Conservation (phyloP, 2,888 invertebrate species). For the Sinodicranocentrus sp. region DNA sequence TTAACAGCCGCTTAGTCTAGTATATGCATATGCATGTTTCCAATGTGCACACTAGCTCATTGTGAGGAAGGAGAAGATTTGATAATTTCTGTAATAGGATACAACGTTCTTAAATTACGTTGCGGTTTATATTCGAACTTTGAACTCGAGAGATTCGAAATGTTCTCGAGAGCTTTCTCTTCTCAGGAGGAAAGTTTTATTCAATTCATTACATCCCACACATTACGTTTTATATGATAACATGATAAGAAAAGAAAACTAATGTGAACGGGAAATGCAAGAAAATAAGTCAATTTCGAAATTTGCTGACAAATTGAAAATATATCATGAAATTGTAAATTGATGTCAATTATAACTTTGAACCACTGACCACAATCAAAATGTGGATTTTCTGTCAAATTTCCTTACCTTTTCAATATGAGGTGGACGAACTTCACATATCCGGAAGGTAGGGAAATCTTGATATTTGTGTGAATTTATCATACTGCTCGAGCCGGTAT, state of each 20-base stretch:
- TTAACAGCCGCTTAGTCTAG: slow-evolving; percentile 31
- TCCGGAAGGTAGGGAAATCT: slow-evolving; percentile 76
- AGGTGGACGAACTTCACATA: slow-evolving; percentile 77
- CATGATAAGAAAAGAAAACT: no score
- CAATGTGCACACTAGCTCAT: background rate
- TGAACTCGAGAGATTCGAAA: slow-evolving; percentile 20
- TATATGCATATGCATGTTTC: slow-evolving; percentile 19
- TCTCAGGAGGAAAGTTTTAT: background rate
- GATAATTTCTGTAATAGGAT: slow-evolving; percentile 18
- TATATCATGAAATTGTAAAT: background rate
- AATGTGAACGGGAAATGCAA: no score
- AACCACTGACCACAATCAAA: background rate
- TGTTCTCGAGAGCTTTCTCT: slow-evolving; percentile 20
- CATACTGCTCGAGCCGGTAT: slow-evolving; percentile 59
- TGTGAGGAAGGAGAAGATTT: slow-evolving; percentile 12
- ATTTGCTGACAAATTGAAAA: background rate
- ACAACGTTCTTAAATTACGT: slow-evolving; percentile 2
- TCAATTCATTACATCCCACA: no score
- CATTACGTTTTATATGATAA: no score
- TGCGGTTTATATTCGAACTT: slow-evolving; percentile 25
- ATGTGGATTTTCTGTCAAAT: background rate
- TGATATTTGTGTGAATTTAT: slow-evolving; percentile 63
- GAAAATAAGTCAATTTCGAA: no score
- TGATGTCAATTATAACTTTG: background rate
- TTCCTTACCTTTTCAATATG: slow-evolving; percentile 77